A percentile compares a stretch with the other conserved stretches of the same genome.
These are phyloP conservation scores for Uromys caudimaculatus DNA, from an alignment of 2,797 vertebrate genomes.

Conservation along the genomic window DNA sequence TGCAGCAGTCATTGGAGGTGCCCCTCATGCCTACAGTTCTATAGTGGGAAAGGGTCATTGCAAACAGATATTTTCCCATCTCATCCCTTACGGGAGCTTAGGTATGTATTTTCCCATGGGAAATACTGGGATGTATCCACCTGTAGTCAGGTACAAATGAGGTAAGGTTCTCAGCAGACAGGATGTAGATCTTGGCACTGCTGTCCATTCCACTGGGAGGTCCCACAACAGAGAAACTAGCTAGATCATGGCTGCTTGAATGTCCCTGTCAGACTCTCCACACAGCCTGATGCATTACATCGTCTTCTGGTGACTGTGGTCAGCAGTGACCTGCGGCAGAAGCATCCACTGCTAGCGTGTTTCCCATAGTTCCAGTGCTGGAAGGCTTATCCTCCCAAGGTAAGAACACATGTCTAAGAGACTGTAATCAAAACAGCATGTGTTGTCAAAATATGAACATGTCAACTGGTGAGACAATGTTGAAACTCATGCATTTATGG, in stretches of 20 bases:
- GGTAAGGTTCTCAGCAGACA: background rate
- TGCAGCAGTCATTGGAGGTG: background rate
- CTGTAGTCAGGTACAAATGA: background rate
- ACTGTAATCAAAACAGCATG: background rate
- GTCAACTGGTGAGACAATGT: background rate
- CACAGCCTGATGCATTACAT: background rate
- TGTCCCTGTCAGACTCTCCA: background rate
- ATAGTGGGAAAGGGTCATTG: background rate
- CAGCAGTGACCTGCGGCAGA: background rate
- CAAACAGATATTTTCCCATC: background rate
- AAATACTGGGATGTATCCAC: background rate
- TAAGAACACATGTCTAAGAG: background rate
- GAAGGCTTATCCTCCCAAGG: background rate
- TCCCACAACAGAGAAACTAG: background rate
- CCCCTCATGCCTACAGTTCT: background rate
- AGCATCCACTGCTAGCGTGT: background rate
- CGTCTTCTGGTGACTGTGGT: background rate
- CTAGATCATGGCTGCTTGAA: background rate
- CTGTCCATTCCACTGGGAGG: background rate
- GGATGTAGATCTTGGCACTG: background rate
- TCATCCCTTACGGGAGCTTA: background rate
- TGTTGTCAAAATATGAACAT: background rate
- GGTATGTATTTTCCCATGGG: background rate
- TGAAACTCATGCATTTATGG: background rate
- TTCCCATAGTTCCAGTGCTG: background rate